Evolutionary conservation across 2,113 vertebrate species (phyloP), one percentile per base, ranked within the genome.

Genomic region (Thermophis baileyi): DNA sequence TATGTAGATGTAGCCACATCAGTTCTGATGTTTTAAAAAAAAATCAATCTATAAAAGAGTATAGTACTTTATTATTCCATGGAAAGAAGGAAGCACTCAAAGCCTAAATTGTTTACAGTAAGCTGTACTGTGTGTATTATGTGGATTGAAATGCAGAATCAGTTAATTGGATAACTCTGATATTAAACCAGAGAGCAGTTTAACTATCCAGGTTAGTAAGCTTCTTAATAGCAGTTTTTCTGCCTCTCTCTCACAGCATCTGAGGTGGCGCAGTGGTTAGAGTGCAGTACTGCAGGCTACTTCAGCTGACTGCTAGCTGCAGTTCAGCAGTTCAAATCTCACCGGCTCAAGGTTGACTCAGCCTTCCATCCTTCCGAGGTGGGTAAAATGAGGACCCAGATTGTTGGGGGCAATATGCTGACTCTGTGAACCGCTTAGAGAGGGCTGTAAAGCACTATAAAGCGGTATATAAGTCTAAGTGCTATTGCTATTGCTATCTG

Each of bases 151-250:
- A 0, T 0, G 89, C 74, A 63, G 51, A 94, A 25, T 3, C 60
- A 86, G 91, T 53, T 92, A 93, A 93, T 63, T 91, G 81, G 12
- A 93, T 93, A 91, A 89, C 7, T 14, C 93, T 40, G 46, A 35
- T 40, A 57, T 93, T 93, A 87, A 94, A 95, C 89, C 54, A 92
- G 60, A 96, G 89, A 91, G 89, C 92, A 91, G 93, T 95, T 93
- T 94, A 94, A 89, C 47, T 53, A 86, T 9, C 87, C 90, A 88
- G 46, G 47, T 93, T 0, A 0, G 87, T 87, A 87, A 14, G 0
- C 1, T 55, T 87, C 50, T 92, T 95, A 11, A 85, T 91, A 74
- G 55, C 24, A 44, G 35, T 87, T 60, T 96, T 95, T 95, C 9
- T n/a, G 4, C 30, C 14, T 74, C 30, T 35, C n/a, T 35, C 30